Conservation (phyloP, 1,140 invertebrate species). For the Pantala flavescens region DNA sequence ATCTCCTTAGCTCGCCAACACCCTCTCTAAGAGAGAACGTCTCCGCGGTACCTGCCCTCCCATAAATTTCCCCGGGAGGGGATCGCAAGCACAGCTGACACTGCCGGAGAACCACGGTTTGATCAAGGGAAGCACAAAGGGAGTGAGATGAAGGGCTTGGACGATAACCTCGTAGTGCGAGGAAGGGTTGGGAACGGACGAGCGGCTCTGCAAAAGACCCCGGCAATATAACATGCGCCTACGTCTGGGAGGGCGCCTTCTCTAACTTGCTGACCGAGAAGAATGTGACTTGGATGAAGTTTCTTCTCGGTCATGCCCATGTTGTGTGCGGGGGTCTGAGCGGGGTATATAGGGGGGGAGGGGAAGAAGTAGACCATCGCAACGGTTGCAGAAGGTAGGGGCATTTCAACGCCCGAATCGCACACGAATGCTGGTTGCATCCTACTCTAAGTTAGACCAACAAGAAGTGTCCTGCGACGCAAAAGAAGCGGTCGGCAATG, state of each 20-base stretch:
- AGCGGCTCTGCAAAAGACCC: background rate
- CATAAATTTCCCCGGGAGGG: background rate
- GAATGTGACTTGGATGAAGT: conserved; percentile 9
- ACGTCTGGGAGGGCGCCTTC: background rate
- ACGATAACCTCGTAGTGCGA: background rate
- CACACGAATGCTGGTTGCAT: no score
- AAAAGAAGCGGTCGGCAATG: no score
- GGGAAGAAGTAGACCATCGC: no score
- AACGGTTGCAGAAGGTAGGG: no score
- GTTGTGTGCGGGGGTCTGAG: background rate
- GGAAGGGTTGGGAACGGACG: background rate
- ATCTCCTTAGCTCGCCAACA: background rate
- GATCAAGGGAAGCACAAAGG: background rate
- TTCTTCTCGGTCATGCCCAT: background rate
- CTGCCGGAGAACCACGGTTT: background rate
- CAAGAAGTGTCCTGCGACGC: no score
- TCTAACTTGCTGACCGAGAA: background rate
- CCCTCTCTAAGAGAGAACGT: background rate
- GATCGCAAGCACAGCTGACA: conserved; percentile 3
- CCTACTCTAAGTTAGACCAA: no score
- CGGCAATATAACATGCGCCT: background rate
- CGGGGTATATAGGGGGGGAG: background rate
- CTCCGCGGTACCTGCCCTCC: background rate
- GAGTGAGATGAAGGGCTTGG: background rate
- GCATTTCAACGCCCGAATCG: no score